Conservation (phyloP, 2,797 vertebrate genomes). For the Acanthis flammea region DNA sequence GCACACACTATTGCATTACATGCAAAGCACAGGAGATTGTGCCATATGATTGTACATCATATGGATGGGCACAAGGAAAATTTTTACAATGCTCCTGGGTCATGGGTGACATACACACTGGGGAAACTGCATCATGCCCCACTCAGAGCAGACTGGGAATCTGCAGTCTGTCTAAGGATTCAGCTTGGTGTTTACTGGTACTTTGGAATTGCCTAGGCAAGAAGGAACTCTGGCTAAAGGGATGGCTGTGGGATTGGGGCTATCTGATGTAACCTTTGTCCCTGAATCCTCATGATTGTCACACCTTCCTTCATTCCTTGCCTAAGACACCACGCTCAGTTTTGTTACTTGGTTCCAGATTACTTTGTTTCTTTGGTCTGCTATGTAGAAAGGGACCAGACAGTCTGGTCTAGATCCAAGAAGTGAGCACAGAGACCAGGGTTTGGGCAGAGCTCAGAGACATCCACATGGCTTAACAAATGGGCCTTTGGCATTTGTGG, state of each 20-base stretch:
- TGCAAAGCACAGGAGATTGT: not conserved
- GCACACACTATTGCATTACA: accelerated
- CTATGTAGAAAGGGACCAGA: not conserved
- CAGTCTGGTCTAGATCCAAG: not conserved
- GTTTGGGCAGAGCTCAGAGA: not conserved
- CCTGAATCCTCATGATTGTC: not conserved
- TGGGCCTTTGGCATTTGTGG: not conserved
- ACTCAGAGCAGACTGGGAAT: accelerated
- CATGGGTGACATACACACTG: not conserved
- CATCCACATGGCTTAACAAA: not conserved
- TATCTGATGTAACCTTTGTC: not conserved
- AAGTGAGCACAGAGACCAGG: not conserved
- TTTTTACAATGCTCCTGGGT: not conserved
- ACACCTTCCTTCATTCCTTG: not conserved
- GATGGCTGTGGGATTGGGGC: not conserved
- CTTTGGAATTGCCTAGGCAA: not conserved
- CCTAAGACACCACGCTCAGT: not conserved
- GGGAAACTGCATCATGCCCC: not conserved
- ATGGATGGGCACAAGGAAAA: not conserved
- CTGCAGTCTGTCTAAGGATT: not conserved
- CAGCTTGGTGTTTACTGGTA: not conserved
- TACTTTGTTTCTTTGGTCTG: not conserved
- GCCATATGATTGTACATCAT: no score
- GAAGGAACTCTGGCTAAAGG: not conserved
- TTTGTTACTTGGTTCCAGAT: not conserved